Base-by-base conservation (phyloP, 1,140 invertebrate species). In the Dinothrombium tinctorium region DNA sequence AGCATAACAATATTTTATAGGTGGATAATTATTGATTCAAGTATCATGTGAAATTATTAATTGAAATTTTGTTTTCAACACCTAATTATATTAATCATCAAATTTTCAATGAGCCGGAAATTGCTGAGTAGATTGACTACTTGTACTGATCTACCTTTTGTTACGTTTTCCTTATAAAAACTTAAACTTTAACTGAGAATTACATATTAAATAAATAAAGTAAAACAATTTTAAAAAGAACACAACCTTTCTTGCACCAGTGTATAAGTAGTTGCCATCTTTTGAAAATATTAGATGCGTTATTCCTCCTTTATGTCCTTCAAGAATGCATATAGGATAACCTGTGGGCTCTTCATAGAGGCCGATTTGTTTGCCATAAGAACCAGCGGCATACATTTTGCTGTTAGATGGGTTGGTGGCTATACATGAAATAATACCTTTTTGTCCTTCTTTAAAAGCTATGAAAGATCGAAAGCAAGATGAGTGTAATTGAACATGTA, bases 261-360 rank as follows among this genome's bases (percentile, higher is more conserved):
- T 77, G 46, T 74, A 82, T 4, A 95, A 59, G 51, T 72, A 70
- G 5, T 64, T 69, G 6, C 79, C 76, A 62, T 82, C 74, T 23
- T 70, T 60, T 31, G 74, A 77, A 56, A 90, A 92, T 50, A 71
- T 68, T 40, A 92, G 57, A 51, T 89, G 76, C 3, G 87, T 94
- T 1, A 94, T 68, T 12, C 87, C 87, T 47, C 75, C 77, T 57
- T 56, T 55, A 48, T 80, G 67, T 14, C 69, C 63, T 54, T 68
- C 57, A 48, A 75, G 51, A 53, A 73, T 49, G 53, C 63, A 66
- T 45, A 76, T 50, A 54, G 66, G 52, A 45, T 67, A 49, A 47
- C 72, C 66, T 54, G 63, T 58, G 17, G 61, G 58, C 41, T 65
- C 61, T 40, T 65, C 66, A 53, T 75, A 77, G 7, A 76, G 54